Evolutionary conservation across 1,140 invertebrate genomes (phyloP), one percentile per base, ranked within the genome.

Genomic region (Hyphantria cunea): DNA sequence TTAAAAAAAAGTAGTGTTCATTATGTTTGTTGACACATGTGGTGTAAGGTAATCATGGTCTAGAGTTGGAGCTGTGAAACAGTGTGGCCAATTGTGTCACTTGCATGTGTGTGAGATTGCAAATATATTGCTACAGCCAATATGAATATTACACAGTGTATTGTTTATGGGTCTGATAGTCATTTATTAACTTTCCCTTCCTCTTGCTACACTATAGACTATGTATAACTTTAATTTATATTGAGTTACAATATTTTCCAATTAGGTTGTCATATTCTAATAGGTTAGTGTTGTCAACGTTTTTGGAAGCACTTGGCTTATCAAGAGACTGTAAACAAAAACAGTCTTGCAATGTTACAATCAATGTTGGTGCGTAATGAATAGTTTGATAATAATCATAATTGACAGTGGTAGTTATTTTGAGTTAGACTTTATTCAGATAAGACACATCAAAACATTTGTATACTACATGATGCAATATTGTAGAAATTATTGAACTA

Each of bases 1-100:
- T 71, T 64, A 72, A 64, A 64, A 64, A 60, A 60, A 55, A 42
- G 49, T 65, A 62, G 47, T 68, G 45, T 62, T 54, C 32, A 33
- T 37, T 51, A 39, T 44, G 39, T 63, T 34, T 70, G 50, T 70
- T 70, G 62, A 72, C 67, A 76, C 70, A 72, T 72, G 59, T 75
- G 64, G 64, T 45, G 37, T 58, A 25, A 37, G 55, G 48, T 25
- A 48, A 58, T 49, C 14, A 49, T 58, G 53, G 11, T 39, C 45
- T 49, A 58, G 55, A 49, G 44, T 49, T 49, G n/a, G 11, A 47
- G 44, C 32, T n/a, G 34, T 54, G 51, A 45, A 32, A 47, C 42
- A 47, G 25, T 17, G 47, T 31, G 47, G 25, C 13, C 12, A 45
- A n/a, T 39, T 45, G 31, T 25, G 13, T 25, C 42, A 15, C 42